These are phyloP conservation scores for Caradrina clavipalpis DNA, from an alignment of 2,888 invertebrate genomes.

Conservation along the genomic window DNA sequence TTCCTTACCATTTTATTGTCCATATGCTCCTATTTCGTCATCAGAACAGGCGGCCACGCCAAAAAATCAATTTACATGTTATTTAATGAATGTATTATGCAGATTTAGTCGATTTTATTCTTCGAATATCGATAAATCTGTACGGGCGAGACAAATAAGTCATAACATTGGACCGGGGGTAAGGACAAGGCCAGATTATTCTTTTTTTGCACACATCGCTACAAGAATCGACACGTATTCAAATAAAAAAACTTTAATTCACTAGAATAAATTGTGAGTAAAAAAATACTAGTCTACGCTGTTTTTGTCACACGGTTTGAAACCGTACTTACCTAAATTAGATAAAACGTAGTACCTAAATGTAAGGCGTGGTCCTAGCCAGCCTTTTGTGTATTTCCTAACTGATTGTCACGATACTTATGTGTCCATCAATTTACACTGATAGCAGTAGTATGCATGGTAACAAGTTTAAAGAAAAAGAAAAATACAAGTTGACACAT, in stretches of 20 bases:
- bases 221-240: conserved; percentile 75
- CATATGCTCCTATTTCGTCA: conserved; percentile 78
- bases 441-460: background rate
- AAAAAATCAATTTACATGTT: conserved; percentile 85
- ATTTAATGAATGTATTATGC: conserved; percentile 86
- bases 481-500: background rate
- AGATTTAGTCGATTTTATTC: conserved; percentile 83
- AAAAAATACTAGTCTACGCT: conserved; percentile 41
- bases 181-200: conserved; percentile 79
- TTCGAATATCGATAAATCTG: conserved; percentile 85
- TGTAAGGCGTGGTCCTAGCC: background rate
- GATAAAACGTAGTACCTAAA: background rate
- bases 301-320: conserved; percentile 42
- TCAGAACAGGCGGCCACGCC: conserved; percentile 68
- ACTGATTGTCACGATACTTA: background rate
- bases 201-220: conserved; percentile 73
- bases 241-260: conserved; percentile 62
- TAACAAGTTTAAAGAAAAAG: background rate
- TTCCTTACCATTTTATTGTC: conserved; percentile 77
- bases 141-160: conserved; percentile 87
- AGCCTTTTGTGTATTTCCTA: background rate
- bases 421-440: background rate
- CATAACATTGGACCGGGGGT: conserved; percentile 86
- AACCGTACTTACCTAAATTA: background rate
- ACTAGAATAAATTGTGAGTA: conserved; percentile 61